Conservation (phyloP, 2,888 invertebrate species). For the Nomada fucata region DNA sequence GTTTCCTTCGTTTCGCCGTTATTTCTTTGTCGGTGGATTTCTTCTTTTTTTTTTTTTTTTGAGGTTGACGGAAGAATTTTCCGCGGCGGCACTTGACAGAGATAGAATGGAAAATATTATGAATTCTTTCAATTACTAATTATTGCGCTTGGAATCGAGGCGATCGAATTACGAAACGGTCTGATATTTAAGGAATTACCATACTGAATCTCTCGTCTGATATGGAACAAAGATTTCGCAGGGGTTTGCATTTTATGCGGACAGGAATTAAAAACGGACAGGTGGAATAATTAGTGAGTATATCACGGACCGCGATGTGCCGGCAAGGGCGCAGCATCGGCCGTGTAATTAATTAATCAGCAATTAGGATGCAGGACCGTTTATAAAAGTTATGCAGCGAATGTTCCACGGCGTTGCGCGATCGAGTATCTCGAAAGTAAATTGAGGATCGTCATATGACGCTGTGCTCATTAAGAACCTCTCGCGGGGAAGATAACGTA, state of each 20-base stretch:
- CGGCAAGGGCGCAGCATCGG: constrained; percentile 45
- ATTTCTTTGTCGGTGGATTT: not conserved
- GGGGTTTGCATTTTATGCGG: not conserved
- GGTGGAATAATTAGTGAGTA: constrained; percentile 38
- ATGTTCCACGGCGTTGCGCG: constrained; percentile 28
- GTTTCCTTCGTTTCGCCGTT: not conserved
- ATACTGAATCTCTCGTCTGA: no score
- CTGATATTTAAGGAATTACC: no score
- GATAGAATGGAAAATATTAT: not conserved
- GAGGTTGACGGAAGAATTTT: not conserved
- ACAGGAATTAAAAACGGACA: constrained; percentile 36
- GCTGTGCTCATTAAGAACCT: constrained; percentile 57
- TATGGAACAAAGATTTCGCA: not conserved
- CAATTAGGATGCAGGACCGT: constrained; percentile 57
- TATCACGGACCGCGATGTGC: constrained; percentile 34
- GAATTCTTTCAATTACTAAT: no score
- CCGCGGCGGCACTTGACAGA: not conserved
- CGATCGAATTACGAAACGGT: no score
- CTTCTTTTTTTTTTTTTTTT: not conserved
- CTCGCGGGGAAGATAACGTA: constrained; percentile 59
- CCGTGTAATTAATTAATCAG: constrained; percentile 60
- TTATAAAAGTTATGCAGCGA: constrained; percentile 65
- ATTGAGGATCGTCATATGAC: constrained; percentile 52
- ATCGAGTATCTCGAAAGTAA: constrained; percentile 55
- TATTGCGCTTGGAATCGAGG: no score